Conservation (phyloP, 2,113 vertebrate species). For the Cervus canadensis region DNA sequence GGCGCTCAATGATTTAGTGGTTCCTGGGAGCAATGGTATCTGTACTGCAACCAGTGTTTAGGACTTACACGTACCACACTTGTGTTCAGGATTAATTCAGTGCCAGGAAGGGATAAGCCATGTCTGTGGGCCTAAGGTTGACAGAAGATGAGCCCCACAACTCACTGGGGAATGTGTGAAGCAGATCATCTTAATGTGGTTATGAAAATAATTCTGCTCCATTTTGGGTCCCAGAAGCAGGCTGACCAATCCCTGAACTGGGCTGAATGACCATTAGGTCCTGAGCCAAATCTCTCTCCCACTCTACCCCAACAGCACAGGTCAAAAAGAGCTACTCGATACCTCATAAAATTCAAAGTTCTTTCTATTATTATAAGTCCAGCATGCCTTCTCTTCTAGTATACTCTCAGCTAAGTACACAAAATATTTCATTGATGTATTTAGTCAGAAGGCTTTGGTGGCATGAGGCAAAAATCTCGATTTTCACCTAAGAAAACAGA, state of each 20-base stretch:
- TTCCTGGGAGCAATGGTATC: not conserved
- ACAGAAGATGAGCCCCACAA: not conserved
- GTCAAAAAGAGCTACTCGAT: not conserved
- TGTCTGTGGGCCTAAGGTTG: not conserved
- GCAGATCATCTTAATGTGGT: not conserved
- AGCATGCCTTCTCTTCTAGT: not conserved
- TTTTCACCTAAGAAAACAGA: not conserved
- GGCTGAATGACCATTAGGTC: not conserved
- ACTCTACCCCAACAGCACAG: not conserved
- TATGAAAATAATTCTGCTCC: not conserved
- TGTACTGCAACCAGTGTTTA: not conserved
- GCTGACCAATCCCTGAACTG: not conserved
- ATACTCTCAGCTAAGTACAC: not conserved
- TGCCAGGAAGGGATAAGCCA: not conserved
- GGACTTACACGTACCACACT: not conserved
- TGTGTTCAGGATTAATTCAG: not conserved
- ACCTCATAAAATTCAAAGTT: not conserved
- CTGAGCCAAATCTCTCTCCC: not conserved
- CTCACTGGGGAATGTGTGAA: not conserved
- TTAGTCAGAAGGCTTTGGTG: not conserved
- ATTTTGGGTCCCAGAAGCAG: not conserved
- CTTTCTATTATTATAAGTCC: not conserved
- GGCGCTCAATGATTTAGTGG: not conserved
- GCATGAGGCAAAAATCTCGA: not conserved
- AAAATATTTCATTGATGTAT: not conserved